Evolutionary conservation across 2,888 invertebrate genomes (phyloP), one percentile per base, ranked within the genome.

Genomic region (Deilephila elpenor): DNA sequence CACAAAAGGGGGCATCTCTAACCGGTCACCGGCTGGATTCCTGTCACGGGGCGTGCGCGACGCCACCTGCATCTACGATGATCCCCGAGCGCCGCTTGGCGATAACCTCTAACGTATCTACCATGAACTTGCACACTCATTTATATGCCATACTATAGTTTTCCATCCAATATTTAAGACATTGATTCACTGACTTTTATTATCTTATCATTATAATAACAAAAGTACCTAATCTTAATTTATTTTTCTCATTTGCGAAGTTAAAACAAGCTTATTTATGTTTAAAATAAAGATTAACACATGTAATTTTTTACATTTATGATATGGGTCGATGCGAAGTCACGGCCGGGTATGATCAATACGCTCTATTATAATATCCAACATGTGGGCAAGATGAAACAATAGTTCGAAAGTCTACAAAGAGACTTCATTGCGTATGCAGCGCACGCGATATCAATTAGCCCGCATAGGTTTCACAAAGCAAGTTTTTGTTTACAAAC

Each of bases 41-140:
- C 79, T 87, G 91, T 92, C 93, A 93, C 93, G 93, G 87, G 79
- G 80, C 78, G 78, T 83, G 86, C 78, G 76, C 87, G 80, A 84
- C 86, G 86, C 88, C 89, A 93, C 93, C 93, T 93, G 94, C 92
- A 92, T 93, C 79, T 83, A 78, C 81, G 86, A 91, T 89, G 83
- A 83, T 78, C 79, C 78, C 77, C 77, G 80, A 83, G 86, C 85
- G 88, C 89, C 90, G 88, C 88, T 89, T 84, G 84, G 82, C 86
- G 89, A 90, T 89, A 90, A 88, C 88, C 84, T 83, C 81, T 80
- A 78, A 70, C 74, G 78, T 80, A 25, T 25, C 25, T 25, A 77
- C 80, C 79, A 79, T 85, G 82, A 84, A 86, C 84, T 86, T 86
- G 84, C 85, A 82, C 85, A 83, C 79, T 82, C 76, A 81, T 72